A percentile compares a stretch with the other conserved stretches of the same genome.
These are phyloP conservation scores for Eupithecia vulgata DNA, from an alignment of 2,888 invertebrate species.

Conservation along the genomic window DNA sequence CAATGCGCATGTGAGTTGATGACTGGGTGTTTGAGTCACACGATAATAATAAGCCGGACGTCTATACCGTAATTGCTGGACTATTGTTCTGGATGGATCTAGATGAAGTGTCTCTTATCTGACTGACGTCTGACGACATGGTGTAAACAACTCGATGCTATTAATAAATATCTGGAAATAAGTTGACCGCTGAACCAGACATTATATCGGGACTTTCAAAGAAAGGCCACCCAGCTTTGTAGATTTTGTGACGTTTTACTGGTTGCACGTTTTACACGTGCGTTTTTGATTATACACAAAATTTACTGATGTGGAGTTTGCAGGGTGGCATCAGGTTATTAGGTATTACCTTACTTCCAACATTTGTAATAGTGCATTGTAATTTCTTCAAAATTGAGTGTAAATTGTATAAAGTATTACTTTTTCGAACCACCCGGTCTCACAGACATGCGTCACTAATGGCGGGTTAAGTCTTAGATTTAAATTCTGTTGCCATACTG, in stretches of 20 bases:
- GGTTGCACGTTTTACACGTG: not conserved
- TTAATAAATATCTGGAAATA: slow-evolving; percentile 58
- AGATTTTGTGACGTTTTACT: not conserved
- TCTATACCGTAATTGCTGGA: slow-evolving; percentile 12
- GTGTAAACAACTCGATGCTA: slow-evolving; percentile 65
- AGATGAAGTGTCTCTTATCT: slow-evolving; percentile 55
- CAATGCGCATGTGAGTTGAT: not conserved
- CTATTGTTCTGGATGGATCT: slow-evolving; percentile 53
- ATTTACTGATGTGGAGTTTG: no score
- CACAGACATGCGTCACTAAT: no score
- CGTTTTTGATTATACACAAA: not conserved
- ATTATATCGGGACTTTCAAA: slow-evolving; percentile 53
- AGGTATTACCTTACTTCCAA: no score
- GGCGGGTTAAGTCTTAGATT: no score
- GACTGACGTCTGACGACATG: slow-evolving; percentile 48
- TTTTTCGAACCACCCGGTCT: no score
- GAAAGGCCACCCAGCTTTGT: slow-evolving; percentile 37
- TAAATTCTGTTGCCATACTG: no score
- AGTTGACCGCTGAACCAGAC: slow-evolving; percentile 52
- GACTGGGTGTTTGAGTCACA: not conserved
- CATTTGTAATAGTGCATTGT: no score
- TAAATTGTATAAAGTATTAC: no score
- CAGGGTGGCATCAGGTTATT: no score
- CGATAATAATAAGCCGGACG: not conserved
- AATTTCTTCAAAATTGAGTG: no score